A percentile compares a stretch with the other conserved stretches of the same genome.
These are phyloP conservation scores for Falcaria lacertinaria DNA, from an alignment of 2,888 invertebrate species.

Conservation along the genomic window DNA sequence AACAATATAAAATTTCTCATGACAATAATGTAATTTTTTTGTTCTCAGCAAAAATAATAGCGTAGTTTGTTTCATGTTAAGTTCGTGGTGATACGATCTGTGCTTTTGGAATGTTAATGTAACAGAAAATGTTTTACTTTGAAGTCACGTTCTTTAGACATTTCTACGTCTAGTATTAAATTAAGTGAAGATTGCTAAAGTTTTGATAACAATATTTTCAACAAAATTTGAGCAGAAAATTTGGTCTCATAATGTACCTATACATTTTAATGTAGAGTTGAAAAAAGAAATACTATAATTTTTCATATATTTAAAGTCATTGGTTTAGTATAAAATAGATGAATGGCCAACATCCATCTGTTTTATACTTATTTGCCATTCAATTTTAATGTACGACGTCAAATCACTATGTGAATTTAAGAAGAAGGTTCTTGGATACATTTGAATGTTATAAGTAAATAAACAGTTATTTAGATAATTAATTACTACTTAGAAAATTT, in stretches of 20 bases:
- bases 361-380: no score
- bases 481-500: no score
- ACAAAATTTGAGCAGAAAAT: not conserved
- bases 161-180: not conserved
- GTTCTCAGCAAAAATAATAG: constrained; percentile 16
- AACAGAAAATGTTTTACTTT: constrained; percentile 19
- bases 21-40: not conserved
- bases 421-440: no score
- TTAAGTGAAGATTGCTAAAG: not conserved
- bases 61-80: constrained; percentile 18
- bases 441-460: no score
- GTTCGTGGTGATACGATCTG: constrained; percentile 26
- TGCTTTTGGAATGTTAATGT: constrained; percentile 27
- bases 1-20: not conserved
- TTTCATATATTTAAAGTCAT: no score
- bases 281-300: no score
- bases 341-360: no score
- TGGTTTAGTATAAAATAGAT: no score
- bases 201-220: not conserved
- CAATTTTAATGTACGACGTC: no score
- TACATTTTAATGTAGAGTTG: no score
- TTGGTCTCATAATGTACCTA: not conserved
- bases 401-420: no score
- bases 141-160: constrained; percentile 22
- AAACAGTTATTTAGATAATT: no score